Conservation (phyloP, 1,140 invertebrate genomes). For the Whitmania pigra region DNA sequence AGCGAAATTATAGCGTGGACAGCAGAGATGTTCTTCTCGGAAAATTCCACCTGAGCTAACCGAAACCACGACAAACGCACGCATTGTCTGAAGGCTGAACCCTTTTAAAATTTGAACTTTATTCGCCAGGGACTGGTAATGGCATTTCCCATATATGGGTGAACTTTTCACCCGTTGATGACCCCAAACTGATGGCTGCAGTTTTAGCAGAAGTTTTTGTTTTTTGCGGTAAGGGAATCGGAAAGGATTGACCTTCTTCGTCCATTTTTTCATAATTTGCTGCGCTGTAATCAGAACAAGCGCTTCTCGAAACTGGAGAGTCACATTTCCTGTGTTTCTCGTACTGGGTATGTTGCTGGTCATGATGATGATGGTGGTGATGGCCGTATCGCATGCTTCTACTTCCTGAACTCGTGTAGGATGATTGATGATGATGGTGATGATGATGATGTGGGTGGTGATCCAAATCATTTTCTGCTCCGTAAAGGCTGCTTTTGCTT, state of each 20-base stretch:
- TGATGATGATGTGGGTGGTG: conserved; percentile 11
- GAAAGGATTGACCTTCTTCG: background rate
- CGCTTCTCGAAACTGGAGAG: conserved; percentile 5
- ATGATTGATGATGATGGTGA: conserved; percentile 1
- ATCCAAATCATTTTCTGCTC: conserved; percentile 6
- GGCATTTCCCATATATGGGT: conserved; percentile 23
- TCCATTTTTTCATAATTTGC: conserved; percentile 19
- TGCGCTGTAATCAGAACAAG: conserved; percentile 16
- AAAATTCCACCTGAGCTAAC: too few relatives aligned
- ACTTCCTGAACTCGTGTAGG: background rate
- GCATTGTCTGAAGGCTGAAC: too few relatives aligned
- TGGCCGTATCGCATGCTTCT: conserved; percentile 4
- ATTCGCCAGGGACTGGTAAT: conserved; percentile 14
- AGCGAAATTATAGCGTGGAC: too few relatives aligned
- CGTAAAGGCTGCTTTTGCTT: conserved; percentile 12
- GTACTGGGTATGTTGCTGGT: background rate
- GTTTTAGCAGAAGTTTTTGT: conserved; percentile 7
- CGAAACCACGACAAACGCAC: too few relatives aligned
- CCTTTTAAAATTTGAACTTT: background rate
- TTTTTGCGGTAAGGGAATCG: background rate
- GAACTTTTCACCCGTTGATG: conserved; percentile 14
- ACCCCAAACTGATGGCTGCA: background rate
- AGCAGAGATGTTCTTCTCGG: too few relatives aligned
- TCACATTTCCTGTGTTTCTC: background rate
- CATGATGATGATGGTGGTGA: conserved; percentile 16